Base-by-base conservation (phyloP, 2,888 invertebrate genomes). In the Drosophila paramelanica region DNA sequence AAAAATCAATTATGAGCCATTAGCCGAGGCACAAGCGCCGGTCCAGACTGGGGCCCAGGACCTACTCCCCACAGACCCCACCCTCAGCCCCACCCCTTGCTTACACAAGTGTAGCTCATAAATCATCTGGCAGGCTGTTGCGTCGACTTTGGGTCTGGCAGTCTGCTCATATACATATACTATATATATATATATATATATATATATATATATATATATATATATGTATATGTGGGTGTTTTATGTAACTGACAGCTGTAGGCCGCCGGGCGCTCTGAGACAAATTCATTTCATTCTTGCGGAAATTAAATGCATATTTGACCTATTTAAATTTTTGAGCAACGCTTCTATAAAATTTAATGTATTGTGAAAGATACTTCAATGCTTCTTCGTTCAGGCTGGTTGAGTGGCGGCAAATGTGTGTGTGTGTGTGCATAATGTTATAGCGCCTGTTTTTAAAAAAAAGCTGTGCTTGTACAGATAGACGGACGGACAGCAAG, bases 1-100 rank as follows among this genome's bases (percentile, higher is more conserved):
- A 88, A 86, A 86, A 85, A 85, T 85, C 88, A 85, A 88, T 85
- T 85, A 85, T 88, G 86, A 86, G 71, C 88, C 84, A 85, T 86
- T 88, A 84, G 86, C 56, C 73, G 52, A 52, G 61, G 66, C 77
- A 79, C 76, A 73, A 82, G 66, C 59, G 64, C 62, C 57, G 51
- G n/a, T 38, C 42, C 61, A 69, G 57, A 50, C 51, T 17, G 17
- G 36, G 46, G 47, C 36, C 17, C 53, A 38, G 36, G 25, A 36
- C 36, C 27, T 5, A 36, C 36, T 36, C 36, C 25, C 25, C 14
- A 45, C 23, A 25, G 25, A 13, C 23, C 23, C 13, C 38, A 4
- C 11, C 7, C 7, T 10, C 6, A n/a, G 5, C 38, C 8, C 57
- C 11, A 6, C 1, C n/a, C 20, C 1, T 11, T 3, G 3, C 6